These are phyloP conservation scores for Microctonus brassicae DNA, from an alignment of 2,888 invertebrate genomes.

Conservation along the genomic window DNA sequence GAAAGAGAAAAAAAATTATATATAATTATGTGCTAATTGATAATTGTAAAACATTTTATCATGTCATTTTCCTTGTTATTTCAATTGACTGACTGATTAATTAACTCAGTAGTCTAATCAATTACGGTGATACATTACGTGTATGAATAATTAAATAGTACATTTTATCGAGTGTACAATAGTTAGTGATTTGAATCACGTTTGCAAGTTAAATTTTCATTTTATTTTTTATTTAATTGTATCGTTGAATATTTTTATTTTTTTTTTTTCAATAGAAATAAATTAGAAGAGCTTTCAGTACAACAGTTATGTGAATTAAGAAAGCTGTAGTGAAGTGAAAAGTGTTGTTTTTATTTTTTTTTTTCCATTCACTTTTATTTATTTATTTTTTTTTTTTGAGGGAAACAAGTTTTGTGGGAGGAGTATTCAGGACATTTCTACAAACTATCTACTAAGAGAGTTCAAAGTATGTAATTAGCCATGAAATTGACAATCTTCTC, in stretches of 20 bases:
- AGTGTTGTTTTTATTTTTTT: too few species aligned
- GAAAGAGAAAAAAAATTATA: too few species aligned
- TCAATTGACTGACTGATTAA: too few species aligned
- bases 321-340: too few species aligned
- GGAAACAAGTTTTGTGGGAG: constrained; percentile 4
- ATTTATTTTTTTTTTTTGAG: neutral
- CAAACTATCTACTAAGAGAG: constrained; percentile 32
- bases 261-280: neutral
- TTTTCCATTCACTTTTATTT: too few species aligned
- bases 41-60: too few species aligned
- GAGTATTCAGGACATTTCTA: neutral
- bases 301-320: neutral
- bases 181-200: neutral
- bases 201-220: neutral
- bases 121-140: too few species aligned
- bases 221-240: neutral
- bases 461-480: constrained; percentile 45
- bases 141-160: too few species aligned
- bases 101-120: too few species aligned
- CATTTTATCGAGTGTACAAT: too few species aligned
- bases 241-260: neutral
- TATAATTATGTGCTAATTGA: too few species aligned
- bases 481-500: constrained; percentile 49
- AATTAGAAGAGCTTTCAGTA: neutral
- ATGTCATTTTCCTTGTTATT: too few species aligned